phyloP scores from a whole-genome alignment of 53 echinoderm and acorn worm species.

The Arbacia lixula region DNA sequence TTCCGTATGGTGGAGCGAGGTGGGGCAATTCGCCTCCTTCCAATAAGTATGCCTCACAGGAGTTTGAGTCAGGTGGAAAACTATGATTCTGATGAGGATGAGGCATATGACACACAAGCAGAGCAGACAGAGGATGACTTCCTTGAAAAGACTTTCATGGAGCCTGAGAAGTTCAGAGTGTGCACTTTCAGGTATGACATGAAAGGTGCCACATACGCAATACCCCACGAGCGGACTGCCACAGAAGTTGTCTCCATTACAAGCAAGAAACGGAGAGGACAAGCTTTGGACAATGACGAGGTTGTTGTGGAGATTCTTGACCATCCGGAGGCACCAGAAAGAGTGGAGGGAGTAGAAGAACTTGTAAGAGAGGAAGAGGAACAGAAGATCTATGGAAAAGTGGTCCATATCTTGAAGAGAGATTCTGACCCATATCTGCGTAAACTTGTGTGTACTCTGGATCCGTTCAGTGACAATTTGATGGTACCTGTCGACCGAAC shows the following conservation, averaged over 20 bases:
- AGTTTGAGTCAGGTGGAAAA: slow-evolving; percentile 49
- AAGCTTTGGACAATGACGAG: slow-evolving; percentile 80
- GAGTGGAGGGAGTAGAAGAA: slow-evolving; percentile 8
- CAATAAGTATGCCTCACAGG: slow-evolving; percentile 23
- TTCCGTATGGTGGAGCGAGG: slow-evolving; percentile 78
- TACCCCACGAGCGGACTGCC: slow-evolving; percentile 65
- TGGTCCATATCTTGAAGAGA: slow-evolving; percentile 68
- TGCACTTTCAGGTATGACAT: slow-evolving; percentile 86
- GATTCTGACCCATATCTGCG: slow-evolving; percentile 56
- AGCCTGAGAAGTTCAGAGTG: slow-evolving; percentile 83
- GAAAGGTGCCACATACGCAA: slow-evolving; percentile 68
- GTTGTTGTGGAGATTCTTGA: slow-evolving; percentile 77
- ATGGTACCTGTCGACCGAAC: slow-evolving; percentile 76
- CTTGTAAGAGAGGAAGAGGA: slow-evolving; percentile 53
- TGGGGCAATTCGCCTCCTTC: slow-evolving; percentile 42
- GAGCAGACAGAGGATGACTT: slow-evolving; percentile 52
- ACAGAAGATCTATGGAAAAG: slow-evolving; percentile 68
- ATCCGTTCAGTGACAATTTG: slow-evolving; percentile 71
- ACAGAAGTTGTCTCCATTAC: slow-evolving; percentile 75
- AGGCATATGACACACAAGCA: slow-evolving; percentile 57
- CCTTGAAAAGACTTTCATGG: slow-evolving; percentile 45
- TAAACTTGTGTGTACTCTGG: slow-evolving; percentile 82
- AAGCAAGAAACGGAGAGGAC: slow-evolving; percentile 77
- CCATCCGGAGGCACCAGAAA: neutral
- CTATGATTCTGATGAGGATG: slow-evolving; percentile 70